Base-by-base conservation (phyloP, 2,113 vertebrate species). In the Morphnarchus princeps region DNA sequence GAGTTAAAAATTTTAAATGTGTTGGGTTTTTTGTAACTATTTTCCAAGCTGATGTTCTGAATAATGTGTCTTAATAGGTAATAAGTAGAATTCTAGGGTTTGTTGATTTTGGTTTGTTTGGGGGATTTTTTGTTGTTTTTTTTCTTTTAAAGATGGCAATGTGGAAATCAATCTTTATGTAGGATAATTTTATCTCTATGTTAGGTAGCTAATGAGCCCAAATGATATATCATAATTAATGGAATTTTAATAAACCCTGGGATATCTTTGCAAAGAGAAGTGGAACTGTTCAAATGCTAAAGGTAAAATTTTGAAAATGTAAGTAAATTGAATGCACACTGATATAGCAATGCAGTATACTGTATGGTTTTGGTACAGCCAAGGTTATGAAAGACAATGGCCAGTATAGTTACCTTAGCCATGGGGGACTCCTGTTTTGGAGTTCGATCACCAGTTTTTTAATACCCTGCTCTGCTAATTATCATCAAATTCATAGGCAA, bases 41-140 rank as follows among this genome's bases (percentile, higher is more conserved):
- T 95, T 95, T 94, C 85, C 76, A 66, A 73, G 66, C 67, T 95
- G 82, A 62, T 97, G 87, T 87, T 89, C 59, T 93, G 87, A 92
- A 92, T 97, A 95, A 96, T 92, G n/a, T 89, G 82, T 91, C 69
- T 94, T 97, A 96, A 94, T 80, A 89, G n/a, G 38, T 61, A 38
- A 34, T 89, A 89, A 94, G 69, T 54, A 79, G 52, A 65, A 94
- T 18, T 57, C 47, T 42, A 26, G 29, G 28, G 26, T 54, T 54
- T 54, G 52, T 54, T 29, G 28, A 28, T 4, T 54, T 47, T 21
- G 17, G 18, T 26, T 52, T 26, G 13, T 19, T 40, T 40, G 40
- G 40, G 40, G 40, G 3, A 11, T 40, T 40, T 13, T 42, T 42
- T 42, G 40, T 42, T 42, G 40, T 21, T 47, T 25, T 11, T 50